Base-by-base conservation (phyloP, 2,797 vertebrate genomes). In the Hozukius guyotensis region DNA sequence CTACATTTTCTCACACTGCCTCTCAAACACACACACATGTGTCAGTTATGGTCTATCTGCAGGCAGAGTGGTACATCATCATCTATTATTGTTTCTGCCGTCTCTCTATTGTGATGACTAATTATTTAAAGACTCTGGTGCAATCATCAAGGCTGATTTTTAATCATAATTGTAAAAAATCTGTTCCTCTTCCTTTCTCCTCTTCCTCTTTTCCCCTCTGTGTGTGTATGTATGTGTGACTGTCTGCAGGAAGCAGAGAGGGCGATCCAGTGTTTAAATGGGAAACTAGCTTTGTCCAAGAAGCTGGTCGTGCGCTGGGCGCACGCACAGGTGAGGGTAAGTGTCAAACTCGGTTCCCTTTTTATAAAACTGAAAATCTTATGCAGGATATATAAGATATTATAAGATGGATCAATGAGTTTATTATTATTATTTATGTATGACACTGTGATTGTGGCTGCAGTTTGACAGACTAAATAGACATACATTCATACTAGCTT, bases 221-320 rank as follows among this genome's bases (percentile, higher is more conserved):
- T 77, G 18, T 70, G 1, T 62, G 18, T 69, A 0, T 63, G 71
- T 61, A 2, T 85, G 61, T 68, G 49, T 72, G 72, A 5, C 27
- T 81, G 65, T 77, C 31, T 72, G 81, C 94, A 99, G 98, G 98
- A 99, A 94, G 98, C 98, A 5, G 99, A 99, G 70, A 95, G 97
- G 84, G 99, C 98, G 2, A 99, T 99, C 92, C 98, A 99, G 73
- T 96, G 98, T 94, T 96, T 99, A 87, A 99, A 99, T 84, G 98
- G 98, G 83, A 99, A 99, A 82, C 94, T 99, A 89, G 98, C 98
- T 22, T 94, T 99, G 84, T 98, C 98, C 34, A 99, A 99, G 95
- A 99, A 99, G 80, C 73, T 99, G 90, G 98, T 99, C 31, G 98
- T 99, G 76, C 96, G 98, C 32, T 99, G 98, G 98, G 98, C 98